Conservation (phyloP, 2,113 vertebrate species). For the Syngnathus floridae region DNA sequence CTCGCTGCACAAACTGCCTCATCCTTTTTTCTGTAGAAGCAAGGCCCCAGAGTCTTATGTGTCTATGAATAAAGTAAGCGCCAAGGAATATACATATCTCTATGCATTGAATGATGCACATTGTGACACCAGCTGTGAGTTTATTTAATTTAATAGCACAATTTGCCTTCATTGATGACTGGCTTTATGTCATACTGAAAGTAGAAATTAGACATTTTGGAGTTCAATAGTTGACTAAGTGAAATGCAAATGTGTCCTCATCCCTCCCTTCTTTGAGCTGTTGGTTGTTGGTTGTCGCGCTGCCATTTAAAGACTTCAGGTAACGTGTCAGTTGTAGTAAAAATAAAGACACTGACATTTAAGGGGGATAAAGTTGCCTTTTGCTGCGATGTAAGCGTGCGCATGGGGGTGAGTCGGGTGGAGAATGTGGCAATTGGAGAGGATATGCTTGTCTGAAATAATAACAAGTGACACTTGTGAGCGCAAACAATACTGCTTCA, state of each 20-base stretch:
- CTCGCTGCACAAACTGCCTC: constrained; percentile 45
- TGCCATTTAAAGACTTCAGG: constrained; percentile 1
- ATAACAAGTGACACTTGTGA: constrained; percentile 44
- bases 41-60: constrained; percentile 49
- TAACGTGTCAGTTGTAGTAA: constrained; percentile 6
- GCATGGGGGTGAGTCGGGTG: neutral
- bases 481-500: constrained; percentile 27
- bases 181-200: neutral
- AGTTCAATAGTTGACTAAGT: constrained; percentile 9
- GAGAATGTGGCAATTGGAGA: constrained; percentile 4
- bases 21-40: constrained; percentile 41
- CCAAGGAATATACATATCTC: constrained; percentile 46
- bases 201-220: neutral
- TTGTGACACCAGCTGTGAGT: neutral
- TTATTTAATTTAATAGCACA: neutral
- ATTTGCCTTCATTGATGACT: neutral
- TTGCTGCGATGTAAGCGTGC: constrained; percentile 1
- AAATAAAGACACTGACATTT: constrained; percentile 19
- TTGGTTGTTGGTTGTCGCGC: constrained; percentile 3
- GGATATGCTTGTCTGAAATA: constrained; percentile 27
- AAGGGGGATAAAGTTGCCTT: constrained; percentile 11
- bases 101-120: constrained; percentile 44
- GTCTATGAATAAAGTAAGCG: constrained; percentile 61
- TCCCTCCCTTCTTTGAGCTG: neutral
- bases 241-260: constrained; percentile 14